Evolutionary conservation across 1,140 invertebrate genomes (phyloP).

Genomic region (Drosophila nannoptera): DNA sequence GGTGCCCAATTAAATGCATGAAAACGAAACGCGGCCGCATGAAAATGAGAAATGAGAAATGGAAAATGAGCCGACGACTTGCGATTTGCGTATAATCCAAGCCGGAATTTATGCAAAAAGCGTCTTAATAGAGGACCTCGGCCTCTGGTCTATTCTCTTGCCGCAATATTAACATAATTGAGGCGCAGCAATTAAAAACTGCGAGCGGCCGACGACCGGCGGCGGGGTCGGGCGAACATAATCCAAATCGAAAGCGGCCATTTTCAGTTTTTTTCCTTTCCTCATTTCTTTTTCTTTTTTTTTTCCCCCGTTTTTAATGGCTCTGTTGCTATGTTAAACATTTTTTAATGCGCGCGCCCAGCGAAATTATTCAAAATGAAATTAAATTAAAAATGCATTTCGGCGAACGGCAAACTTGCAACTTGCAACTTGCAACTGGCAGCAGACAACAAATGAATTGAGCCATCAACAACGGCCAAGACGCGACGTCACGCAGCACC

Average conservation of each 20-base stretch:
- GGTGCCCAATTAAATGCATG: slow-evolving; percentile 68
- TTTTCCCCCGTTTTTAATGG: slow-evolving; percentile 51
- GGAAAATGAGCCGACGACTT: slow-evolving; percentile 54
- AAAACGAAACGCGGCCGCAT: slow-evolving; percentile 46
- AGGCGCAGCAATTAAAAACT: slow-evolving; percentile 55
- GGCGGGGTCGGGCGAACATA: slow-evolving; percentile 30
- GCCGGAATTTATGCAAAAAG: slow-evolving; percentile 61
- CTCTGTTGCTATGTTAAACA: slow-evolving; percentile 54
- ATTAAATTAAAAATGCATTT: slow-evolving; percentile 78
- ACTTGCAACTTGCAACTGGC: slow-evolving; percentile 16
- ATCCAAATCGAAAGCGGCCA: slow-evolving; percentile 65
- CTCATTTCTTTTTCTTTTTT: no score
- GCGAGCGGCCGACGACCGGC: not conserved
- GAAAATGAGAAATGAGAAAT: slow-evolving; percentile 43
- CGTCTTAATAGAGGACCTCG: slow-evolving; percentile 28
- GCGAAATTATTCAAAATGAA: slow-evolving; percentile 58
- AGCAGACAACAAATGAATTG: slow-evolving; percentile 59
- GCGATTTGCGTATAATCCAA: slow-evolving; percentile 74
- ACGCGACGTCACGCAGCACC: slow-evolving; percentile 60
- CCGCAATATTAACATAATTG: slow-evolving; percentile 62
- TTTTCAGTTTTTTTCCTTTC: slow-evolving; percentile 44
- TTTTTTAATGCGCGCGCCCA: slow-evolving; percentile 49
- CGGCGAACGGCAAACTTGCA: slow-evolving; percentile 30
- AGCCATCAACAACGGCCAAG: slow-evolving; percentile 56
- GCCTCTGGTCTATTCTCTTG: slow-evolving; percentile 15